These are phyloP conservation scores for Microcebus ravelobensis DNA, from an alignment of 2,113 vertebrate species.

Conservation along the genomic window DNA sequence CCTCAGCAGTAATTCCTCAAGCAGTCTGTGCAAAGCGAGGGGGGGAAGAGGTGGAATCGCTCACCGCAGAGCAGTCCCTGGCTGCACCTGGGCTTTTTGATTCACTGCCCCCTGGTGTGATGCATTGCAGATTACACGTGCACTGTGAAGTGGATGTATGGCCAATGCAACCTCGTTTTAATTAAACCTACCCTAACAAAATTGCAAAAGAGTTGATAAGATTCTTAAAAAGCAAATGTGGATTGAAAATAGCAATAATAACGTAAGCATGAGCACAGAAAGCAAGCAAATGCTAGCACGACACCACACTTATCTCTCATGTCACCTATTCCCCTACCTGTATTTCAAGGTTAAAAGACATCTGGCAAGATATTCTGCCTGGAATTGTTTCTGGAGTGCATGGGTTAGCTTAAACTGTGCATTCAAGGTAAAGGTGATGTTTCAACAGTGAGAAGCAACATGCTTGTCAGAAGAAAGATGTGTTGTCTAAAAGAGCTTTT, in stretches of 20 bases:
- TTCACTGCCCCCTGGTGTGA: background rate
- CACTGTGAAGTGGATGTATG: background rate
- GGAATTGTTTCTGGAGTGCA: background rate
- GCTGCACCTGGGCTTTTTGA: background rate
- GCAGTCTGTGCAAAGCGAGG: rapidly evolving
- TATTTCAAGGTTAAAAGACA: background rate
- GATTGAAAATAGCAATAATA: background rate
- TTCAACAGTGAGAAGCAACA: background rate
- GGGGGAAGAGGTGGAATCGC: background rate
- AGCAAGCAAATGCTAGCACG: background rate
- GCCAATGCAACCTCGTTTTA: background rate
- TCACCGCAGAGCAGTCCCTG: rapidly evolving
- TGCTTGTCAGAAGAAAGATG: background rate
- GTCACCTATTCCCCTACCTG: too few species aligned
- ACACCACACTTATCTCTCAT: rapidly evolving
- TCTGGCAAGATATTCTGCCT: background rate
- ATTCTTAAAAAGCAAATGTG: background rate
- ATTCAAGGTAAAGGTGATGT: background rate
- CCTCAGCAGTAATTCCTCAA: background rate
- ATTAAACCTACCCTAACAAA: background rate
- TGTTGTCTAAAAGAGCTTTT: background rate
- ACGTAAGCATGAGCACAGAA: background rate
- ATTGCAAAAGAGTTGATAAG: background rate
- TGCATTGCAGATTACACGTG: rapidly evolving
- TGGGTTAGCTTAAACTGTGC: background rate